These are phyloP conservation scores for Lycocerus yunnanus DNA, from an alignment of 2,888 invertebrate species.

Conservation along the genomic window DNA sequence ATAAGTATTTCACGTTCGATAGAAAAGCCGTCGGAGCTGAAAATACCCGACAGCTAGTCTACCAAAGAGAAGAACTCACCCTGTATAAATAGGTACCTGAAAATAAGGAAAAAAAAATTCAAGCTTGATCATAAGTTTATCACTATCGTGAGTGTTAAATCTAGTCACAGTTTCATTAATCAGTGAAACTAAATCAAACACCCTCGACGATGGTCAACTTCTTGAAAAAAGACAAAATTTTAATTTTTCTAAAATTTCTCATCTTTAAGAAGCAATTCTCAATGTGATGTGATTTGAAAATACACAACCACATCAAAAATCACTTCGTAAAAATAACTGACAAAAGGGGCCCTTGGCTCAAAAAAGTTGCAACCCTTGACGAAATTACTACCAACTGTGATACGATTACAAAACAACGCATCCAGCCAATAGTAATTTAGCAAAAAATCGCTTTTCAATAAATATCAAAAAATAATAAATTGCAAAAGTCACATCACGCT, in stretches of 20 bases:
- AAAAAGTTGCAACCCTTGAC: constrained; percentile 34
- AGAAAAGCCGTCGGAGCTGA: background rate
- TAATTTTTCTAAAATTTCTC: background rate
- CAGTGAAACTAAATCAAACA: background rate
- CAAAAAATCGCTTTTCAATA: background rate
- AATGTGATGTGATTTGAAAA: background rate
- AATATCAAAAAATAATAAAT: too few relatives aligned
- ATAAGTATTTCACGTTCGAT: background rate
- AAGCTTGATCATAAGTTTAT: background rate
- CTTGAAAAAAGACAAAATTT: background rate
- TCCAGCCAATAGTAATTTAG: constrained; percentile 28
- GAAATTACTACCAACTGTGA: constrained; percentile 57
- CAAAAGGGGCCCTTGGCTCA: background rate
- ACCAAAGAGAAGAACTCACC: background rate
- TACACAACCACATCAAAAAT: background rate
- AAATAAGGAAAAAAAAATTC: background rate
- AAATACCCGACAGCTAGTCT: background rate
- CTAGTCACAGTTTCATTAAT: background rate
- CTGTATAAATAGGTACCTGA: background rate
- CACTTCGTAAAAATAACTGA: background rate
- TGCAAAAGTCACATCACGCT: too few relatives aligned
- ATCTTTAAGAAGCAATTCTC: background rate
- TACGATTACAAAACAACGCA: constrained; percentile 47
- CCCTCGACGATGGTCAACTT: background rate
- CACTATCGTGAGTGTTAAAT: background rate